Evolutionary conservation across 1,140 invertebrate species (phyloP).

Genomic region (Apis laboriosa): DNA sequence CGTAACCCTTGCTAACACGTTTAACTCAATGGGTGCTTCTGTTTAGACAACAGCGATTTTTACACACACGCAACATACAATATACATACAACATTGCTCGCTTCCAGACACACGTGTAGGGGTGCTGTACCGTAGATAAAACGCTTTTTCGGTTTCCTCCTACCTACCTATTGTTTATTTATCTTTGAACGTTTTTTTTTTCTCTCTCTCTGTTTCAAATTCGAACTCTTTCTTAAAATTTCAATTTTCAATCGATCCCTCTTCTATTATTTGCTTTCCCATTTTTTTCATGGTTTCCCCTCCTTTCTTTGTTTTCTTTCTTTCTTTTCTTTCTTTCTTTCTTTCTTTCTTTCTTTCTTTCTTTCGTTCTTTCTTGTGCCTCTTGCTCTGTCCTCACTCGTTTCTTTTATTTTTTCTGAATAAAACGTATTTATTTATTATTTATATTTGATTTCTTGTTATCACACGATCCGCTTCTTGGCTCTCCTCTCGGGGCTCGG

Average conservation of each 20-base stretch:
- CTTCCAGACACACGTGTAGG: slow-evolving; percentile 22
- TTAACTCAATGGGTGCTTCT: slow-evolving; percentile 64
- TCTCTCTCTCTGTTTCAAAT: too few relatives aligned
- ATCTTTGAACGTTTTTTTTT: not conserved
- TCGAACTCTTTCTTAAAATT: not conserved
- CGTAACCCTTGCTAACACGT: slow-evolving; percentile 64
- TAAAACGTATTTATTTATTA: slow-evolving; percentile 29
- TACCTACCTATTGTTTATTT: not conserved
- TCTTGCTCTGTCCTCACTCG: slow-evolving; percentile 45
- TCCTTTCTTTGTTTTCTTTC: not conserved
- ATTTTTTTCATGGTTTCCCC: too few relatives aligned
- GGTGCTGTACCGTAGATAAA: not conserved
- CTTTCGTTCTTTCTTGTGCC: not conserved
- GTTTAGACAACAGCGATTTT: slow-evolving; percentile 20
- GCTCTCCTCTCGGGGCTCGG: slow-evolving; percentile 81
- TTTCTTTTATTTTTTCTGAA: slow-evolving; percentile 31
- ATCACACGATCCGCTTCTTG: slow-evolving; percentile 75
- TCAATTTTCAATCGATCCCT: not conserved
- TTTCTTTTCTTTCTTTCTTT: not conserved
- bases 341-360: not conserved
- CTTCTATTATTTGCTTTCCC: not conserved
- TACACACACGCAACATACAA: not conserved
- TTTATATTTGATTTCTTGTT: slow-evolving; percentile 47
- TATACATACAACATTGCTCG: not conserved
- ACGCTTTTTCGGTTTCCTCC: not conserved